Evolutionary conservation across 2,888 invertebrate species (phyloP), one percentile per base, ranked within the genome.

Genomic region (Baccha elongata): DNA sequence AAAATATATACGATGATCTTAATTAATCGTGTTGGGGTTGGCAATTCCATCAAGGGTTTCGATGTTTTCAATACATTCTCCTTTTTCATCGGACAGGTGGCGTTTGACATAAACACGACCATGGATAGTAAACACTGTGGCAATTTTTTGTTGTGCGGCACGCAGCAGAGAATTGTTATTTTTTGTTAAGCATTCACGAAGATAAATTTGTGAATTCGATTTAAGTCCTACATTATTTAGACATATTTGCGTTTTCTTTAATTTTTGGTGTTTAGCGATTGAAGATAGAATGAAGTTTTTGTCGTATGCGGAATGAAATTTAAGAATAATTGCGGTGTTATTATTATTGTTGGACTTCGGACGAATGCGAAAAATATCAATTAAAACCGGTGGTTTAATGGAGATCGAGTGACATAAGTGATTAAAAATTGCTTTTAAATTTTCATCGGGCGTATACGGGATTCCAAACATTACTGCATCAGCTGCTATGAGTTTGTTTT

Each of bases 361-460:
- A 4, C 44, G 60, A 11, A 29, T 44, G 17, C 60, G 29, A 10
- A 44, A 44, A 23, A 60, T 60, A 19, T 60, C 60, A 19, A 19
- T 3, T 1, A 60, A 1, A 0, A 19, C 6, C 1, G 60, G 44
- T 32, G 60, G 44, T 19, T 32, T 29, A 6, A 46, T 32, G 3
- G 44, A 32, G 1, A 60, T 8, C 3, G n/a, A 11, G 11, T 32
- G 42, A 32, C 44, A 60, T 1, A 60, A 1, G 17, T 23, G 29
- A 19, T 60, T 60, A 5, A 60, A 44, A 17, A 3, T 10, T 3
- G 35, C 10, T n/a, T 17, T 32, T 0, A 64, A 23, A 11, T 64
- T 64, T 35, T 48, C 62, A 3, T 46, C 46, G 13, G 62, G 62
- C 1, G 11, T 23, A 3, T 21, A 21, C 3, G 62, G 62, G 15